Conservation (phyloP, 2,113 vertebrate species). For the Aptenodytes patagonicus region DNA sequence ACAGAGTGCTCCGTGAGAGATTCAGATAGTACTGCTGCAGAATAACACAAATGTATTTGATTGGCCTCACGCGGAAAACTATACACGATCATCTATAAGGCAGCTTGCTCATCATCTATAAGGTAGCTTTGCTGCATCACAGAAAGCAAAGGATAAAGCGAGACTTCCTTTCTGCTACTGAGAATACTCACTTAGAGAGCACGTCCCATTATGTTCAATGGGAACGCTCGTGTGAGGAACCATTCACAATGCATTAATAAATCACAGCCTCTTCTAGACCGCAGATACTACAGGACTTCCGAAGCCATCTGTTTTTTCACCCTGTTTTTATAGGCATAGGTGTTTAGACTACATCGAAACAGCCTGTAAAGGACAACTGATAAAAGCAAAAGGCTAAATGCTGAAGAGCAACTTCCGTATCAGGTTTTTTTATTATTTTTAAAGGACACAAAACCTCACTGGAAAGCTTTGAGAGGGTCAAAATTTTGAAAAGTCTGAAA, state of each 20-base stretch:
- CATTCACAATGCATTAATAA: not conserved
- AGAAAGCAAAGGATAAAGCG: not conserved
- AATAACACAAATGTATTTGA: too few species aligned
- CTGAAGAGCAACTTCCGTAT: not conserved
- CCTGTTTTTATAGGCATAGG: not conserved
- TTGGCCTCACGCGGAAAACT: not conserved
- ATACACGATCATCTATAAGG: not conserved
- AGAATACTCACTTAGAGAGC: not conserved
- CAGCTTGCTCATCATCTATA: not conserved
- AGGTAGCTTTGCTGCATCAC: not conserved
- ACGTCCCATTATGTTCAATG: not conserved
- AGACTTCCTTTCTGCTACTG: not conserved
- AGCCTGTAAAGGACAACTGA: not conserved
- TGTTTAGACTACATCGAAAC: not conserved
- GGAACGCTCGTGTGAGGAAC: not conserved
- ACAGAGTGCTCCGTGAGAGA: not conserved
- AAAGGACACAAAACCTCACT: not conserved
- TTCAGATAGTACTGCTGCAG: rapidly evolving
- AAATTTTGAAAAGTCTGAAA: not conserved
- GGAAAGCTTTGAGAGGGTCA: not conserved
- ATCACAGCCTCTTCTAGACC: not conserved
- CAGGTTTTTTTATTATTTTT: not conserved
- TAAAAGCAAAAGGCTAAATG: not conserved
- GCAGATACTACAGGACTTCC: not conserved
- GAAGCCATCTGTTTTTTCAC: not conserved